Evolutionary conservation across 2,113 vertebrate species (phyloP).

Genomic region (Hepsetus odoe): DNA sequence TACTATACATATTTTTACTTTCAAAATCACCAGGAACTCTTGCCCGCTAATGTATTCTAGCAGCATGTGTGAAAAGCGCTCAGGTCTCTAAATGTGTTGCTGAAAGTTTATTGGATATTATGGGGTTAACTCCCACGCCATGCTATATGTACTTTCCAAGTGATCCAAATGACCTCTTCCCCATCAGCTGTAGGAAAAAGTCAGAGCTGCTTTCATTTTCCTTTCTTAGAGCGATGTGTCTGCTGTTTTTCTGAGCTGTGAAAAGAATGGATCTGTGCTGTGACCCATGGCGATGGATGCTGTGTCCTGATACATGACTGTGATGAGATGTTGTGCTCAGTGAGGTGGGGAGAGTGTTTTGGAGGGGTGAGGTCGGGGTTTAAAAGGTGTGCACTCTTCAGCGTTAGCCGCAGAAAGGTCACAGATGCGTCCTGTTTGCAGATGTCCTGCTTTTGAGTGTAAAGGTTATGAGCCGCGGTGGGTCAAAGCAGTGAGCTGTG

Average conservation of each 20-base stretch:
- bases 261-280: conserved; percentile 20
- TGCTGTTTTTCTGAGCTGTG: conserved; percentile 6
- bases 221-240: background rate
- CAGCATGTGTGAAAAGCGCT: too few species aligned
- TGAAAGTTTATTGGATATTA: background rate
- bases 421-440: conserved; percentile 67
- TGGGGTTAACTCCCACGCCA: background rate
- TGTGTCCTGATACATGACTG: conserved; percentile 46
- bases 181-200: conserved; percentile 29
- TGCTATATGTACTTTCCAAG: background rate
- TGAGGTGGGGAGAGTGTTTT: background rate
- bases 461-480: conserved; percentile 62
- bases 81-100: background rate
- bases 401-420: conserved; percentile 62
- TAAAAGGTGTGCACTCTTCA: conserved; percentile 49
- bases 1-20: too few species aligned
- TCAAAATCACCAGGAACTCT: too few species aligned
- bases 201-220: background rate
- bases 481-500: conserved; percentile 36
- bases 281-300: conserved; percentile 37
- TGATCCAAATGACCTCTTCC: background rate
- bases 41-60: too few species aligned
- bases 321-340: conserved; percentile 38
- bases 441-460: conserved; percentile 63
- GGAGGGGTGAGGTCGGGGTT: conserved; percentile 12